Evolutionary conservation across 2,113 vertebrate species (phyloP).

Genomic region (Cercocebus atys): DNA sequence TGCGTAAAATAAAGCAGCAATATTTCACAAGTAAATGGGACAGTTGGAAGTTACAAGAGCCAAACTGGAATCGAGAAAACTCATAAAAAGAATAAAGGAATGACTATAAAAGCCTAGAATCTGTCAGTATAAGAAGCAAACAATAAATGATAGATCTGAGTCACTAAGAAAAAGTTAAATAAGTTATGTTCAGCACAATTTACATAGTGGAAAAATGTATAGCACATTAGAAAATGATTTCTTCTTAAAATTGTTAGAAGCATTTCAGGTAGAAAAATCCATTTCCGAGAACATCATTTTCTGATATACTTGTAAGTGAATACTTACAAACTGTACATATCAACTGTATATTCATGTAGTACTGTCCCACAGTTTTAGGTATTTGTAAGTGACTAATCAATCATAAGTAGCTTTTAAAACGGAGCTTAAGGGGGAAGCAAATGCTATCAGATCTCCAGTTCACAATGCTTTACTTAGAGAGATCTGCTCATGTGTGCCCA

Average conservation of each 20-base stretch:
- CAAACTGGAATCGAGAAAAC: background rate
- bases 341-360: background rate
- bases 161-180: background rate
- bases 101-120: background rate
- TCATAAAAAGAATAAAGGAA: background rate
- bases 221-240: background rate
- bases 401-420: background rate
- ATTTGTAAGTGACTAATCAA: background rate
- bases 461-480: background rate
- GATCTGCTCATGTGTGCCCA: conserved; percentile 5
- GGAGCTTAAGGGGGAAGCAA: background rate
- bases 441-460: background rate
- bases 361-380: background rate
- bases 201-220: background rate
- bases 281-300: background rate
- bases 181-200: background rate
- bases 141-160: background rate
- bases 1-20: no score
- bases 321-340: background rate
- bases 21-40: background rate
- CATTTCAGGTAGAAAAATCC: background rate
- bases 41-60: background rate
- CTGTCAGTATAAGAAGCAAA: background rate
- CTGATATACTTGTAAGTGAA: background rate
- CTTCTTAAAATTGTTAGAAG: background rate